Conservation (phyloP, 2,888 invertebrate genomes). For the Agrotis clavis region DNA sequence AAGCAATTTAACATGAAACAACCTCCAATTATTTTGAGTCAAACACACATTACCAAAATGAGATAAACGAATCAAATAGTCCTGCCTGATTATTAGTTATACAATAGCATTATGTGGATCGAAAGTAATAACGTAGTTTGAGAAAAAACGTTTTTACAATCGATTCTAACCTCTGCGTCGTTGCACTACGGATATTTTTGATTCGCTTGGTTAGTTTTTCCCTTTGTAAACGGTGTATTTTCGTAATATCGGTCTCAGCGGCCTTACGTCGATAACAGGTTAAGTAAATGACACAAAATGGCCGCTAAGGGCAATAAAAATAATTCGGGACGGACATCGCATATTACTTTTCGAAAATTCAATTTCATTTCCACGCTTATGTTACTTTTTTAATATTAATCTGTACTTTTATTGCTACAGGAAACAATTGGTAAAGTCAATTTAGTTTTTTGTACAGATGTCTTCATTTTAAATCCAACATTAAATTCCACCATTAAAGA, state of each 20-base stretch:
- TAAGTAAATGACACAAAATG: slow-evolving; percentile 87
- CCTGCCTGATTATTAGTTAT: slow-evolving; percentile 81
- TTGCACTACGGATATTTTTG: slow-evolving; percentile 55
- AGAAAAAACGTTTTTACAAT: slow-evolving; percentile 48
- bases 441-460: slow-evolving; percentile 68
- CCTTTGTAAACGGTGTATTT: slow-evolving; percentile 64
- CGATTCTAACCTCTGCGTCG: slow-evolving; percentile 67
- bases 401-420: slow-evolving; percentile 67
- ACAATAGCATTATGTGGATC: slow-evolving; percentile 79
- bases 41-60: slow-evolving; percentile 70
- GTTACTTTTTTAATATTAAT: slow-evolving; percentile 69
- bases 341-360: slow-evolving; percentile 83
- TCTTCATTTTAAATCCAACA: slow-evolving; percentile 66
- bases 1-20: slow-evolving; percentile 70
- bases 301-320: slow-evolving; percentile 78
- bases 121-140: slow-evolving; percentile 60
- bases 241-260: slow-evolving; percentile 71
- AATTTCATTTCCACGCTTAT: slow-evolving; percentile 80
- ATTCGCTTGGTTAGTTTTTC: slow-evolving; percentile 55
- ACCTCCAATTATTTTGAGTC: slow-evolving; percentile 71
- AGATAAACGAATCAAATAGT: slow-evolving; percentile 82
- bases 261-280: slow-evolving; percentile 82
- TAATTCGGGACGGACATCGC: slow-evolving; percentile 77
- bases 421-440: slow-evolving; percentile 70
- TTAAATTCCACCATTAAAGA: slow-evolving; percentile 69